phyloP scores from a whole-genome alignment of 2,888 invertebrate species.

The Sepiola atlantica region DNA sequence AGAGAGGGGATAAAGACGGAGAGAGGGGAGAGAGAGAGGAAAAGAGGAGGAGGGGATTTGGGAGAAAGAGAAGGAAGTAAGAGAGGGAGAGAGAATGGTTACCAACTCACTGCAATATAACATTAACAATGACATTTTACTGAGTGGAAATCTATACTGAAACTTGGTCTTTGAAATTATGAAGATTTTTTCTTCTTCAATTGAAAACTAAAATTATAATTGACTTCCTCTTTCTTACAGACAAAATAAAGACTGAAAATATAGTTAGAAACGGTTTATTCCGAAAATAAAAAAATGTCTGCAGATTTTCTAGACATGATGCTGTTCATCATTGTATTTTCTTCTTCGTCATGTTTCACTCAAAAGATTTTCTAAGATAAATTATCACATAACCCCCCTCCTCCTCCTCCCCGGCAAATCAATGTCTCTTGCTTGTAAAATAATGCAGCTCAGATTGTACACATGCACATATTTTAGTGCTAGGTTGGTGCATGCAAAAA shows the following conservation, averaged over 20 bases:
- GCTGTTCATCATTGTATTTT: not conserved
- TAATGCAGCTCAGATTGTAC: too few species aligned
- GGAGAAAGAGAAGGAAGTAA: not conserved
- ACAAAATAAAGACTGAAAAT: conserved; percentile 6
- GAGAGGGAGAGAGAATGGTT: not conserved
- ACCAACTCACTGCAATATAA: not conserved
- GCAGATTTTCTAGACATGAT: not conserved
- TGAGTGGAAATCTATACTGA: not conserved
- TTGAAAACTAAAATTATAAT: not conserved
- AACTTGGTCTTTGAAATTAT: not conserved
- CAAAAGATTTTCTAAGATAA: not conserved
- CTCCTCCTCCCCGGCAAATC: not conserved
- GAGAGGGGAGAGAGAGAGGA: not conserved
- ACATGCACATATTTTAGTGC: too few species aligned
- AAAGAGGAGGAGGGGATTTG: not conserved
- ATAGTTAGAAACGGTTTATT: conserved; percentile 6
- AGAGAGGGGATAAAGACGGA: not conserved
- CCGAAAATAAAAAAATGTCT: not conserved
- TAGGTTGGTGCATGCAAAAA: too few species aligned
- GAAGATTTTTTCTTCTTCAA: not conserved
- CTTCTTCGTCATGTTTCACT: not conserved
- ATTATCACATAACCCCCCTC: not conserved
- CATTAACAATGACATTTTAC: not conserved
- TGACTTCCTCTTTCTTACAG: conserved; percentile 23
- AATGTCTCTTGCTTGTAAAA: not conserved